phyloP scores from a whole-genome alignment of 2,113 vertebrate genomes.

The Aplodontia rufa region DNA sequence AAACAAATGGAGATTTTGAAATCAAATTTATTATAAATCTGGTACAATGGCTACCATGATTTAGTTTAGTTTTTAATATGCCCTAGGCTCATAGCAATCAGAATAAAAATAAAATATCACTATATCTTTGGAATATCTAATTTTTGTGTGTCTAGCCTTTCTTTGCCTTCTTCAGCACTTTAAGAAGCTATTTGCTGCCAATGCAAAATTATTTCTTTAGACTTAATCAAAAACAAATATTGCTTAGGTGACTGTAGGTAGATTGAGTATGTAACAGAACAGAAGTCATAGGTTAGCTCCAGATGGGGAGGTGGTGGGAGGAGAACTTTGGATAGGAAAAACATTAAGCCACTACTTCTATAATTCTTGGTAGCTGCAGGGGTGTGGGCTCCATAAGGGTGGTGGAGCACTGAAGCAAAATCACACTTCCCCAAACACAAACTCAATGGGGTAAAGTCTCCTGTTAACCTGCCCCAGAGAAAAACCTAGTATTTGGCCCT shows the following conservation, averaged over 20 bases:
- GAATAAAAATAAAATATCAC: background rate
- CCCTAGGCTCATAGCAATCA: background rate
- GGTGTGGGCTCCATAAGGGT: constrained; percentile 68
- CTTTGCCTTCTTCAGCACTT: background rate
- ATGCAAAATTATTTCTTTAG: background rate
- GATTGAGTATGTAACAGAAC: background rate
- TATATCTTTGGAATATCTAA: background rate
- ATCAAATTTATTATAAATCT: constrained; percentile 6
- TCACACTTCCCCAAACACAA: constrained; percentile 78
- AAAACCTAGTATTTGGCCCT: background rate
- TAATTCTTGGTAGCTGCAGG: constrained; percentile 77
- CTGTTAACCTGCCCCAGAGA: constrained; percentile 33
- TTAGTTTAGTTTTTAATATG: background rate
- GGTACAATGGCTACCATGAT: background rate
- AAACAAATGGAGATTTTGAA: background rate
- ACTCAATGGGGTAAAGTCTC: background rate
- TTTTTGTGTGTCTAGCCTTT: background rate
- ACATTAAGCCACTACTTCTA: constrained; percentile 74
- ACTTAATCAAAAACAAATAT: background rate
- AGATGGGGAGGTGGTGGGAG: constrained; percentile 65
- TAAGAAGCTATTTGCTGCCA: background rate
- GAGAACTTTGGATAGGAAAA: constrained; percentile 69
- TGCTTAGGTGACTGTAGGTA: background rate
- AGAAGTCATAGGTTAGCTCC: constrained; percentile 51
- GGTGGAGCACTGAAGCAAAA: constrained; percentile 63